Base-by-base conservation (phyloP, 37 sponge, comb jelly and placozoan species). In the Hormiphora californensis region DNA sequence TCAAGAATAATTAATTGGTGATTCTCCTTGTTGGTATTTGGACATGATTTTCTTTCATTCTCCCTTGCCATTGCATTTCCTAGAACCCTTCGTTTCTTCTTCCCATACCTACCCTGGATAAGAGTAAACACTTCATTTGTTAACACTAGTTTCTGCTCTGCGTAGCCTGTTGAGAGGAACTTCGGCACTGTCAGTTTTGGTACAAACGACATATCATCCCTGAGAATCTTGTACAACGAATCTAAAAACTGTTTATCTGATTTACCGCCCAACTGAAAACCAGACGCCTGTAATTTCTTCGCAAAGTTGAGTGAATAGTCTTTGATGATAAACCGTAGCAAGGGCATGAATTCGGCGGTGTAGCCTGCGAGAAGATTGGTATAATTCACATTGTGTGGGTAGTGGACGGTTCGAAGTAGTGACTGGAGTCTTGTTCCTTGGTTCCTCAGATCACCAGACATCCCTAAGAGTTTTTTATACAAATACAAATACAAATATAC, bases 381-480 rank as follows among this genome's bases (percentile, higher is more conserved):
- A 39, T 34, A 65, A 17, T 65, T 65, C 8, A 65, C 28, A 17
- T 65, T 11, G 15, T 8, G 8, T 9, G 67, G 37, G 28, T 65
- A 65, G 19, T 33, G 32, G 37, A 39, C 37, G 1, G 37, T 33
- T 33, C 67, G 35, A 11, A 65, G 37, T 34, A 65, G 37, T 3
- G 67, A 65, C 67, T 65, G 67, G 11, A 65, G 37, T 33, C 37
- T 65, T 1, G 67, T 65, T 7, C 67, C 67, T 3, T 33, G 37
- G 28, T 65, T 65, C 37, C 35, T 65, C 36, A 65, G 37, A 39
- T 65, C 67, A 36, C 67, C 67, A 34, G 67, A n/a, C n/a, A n/a
- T n/a, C n/a, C n/a, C n/a, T n/a, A n/a, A n/a, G n/a, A n/a, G n/a
- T n/a, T n/a, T n/a, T n/a, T n/a, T n/a, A n/a, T n/a, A n/a, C n/a